Conservation (phyloP, 2,888 invertebrate genomes). For the Noctua comes region DNA sequence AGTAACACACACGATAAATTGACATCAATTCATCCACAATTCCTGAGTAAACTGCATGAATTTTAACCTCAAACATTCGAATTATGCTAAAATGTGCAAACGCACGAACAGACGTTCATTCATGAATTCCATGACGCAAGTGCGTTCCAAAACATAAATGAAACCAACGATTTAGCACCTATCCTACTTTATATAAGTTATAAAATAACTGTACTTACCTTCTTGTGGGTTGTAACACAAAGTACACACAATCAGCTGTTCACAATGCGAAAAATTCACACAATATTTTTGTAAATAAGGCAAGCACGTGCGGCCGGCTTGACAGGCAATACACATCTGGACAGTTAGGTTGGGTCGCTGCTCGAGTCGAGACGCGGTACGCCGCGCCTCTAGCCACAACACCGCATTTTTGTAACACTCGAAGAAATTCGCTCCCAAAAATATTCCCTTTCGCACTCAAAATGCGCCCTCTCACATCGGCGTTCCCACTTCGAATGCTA, state of each 20-base stretch:
- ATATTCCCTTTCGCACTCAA: conserved; percentile 53
- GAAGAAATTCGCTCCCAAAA: conserved; percentile 65
- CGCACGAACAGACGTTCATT: conserved; percentile 60
- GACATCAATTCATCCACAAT: conserved; percentile 30
- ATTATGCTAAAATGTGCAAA: conserved; percentile 58
- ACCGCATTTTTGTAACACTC: conserved; percentile 83
- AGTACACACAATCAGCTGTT: conserved; percentile 75
- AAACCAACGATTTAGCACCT: conserved; percentile 45
- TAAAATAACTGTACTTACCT: conserved; percentile 62
- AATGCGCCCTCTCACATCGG: conserved; percentile 76
- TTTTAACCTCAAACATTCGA: conserved; percentile 49
- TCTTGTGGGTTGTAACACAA: conserved; percentile 53
- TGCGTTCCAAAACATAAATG: conserved; percentile 57
- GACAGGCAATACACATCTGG: conserved; percentile 76
- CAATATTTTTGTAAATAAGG: conserved; percentile 65
- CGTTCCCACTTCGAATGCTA: conserved; percentile 76
- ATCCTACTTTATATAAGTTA: conserved; percentile 43
- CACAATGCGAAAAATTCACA: conserved; percentile 64
- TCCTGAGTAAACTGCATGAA: conserved; percentile 46
- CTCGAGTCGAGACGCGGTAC: conserved; percentile 78
- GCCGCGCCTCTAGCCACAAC: conserved; percentile 81
- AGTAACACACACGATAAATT: conserved; percentile 29
- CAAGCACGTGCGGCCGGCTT: conserved; percentile 72
- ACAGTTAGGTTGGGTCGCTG: conserved; percentile 63
- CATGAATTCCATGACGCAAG: conserved; percentile 66